Conservation (phyloP, 1,140 invertebrate species). For the Ridgeia piscesae region DNA sequence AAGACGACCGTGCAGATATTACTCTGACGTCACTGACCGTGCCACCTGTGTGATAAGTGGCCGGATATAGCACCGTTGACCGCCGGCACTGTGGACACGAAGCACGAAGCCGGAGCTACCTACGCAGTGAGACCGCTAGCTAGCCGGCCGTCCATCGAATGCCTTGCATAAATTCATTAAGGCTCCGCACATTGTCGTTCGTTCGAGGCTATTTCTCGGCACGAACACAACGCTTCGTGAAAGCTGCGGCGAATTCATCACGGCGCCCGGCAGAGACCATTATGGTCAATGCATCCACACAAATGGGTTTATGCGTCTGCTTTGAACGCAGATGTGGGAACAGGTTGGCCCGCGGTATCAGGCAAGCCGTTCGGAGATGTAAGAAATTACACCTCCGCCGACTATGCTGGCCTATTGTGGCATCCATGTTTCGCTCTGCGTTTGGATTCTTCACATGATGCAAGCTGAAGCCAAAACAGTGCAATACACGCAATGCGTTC, state of each 20-base stretch:
- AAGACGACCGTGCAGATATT: too few species aligned
- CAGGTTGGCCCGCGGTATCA: background rate
- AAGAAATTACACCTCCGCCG: background rate
- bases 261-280: background rate
- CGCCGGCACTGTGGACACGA: too few species aligned
- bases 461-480: background rate
- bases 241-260: background rate
- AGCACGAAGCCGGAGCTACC: too few species aligned
- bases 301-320: background rate
- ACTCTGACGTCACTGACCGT: too few species aligned
- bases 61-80: too few species aligned
- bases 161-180: constrained; percentile 6
- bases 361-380: background rate
- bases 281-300: background rate
- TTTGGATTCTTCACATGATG: background rate
- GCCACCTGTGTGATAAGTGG: too few species aligned
- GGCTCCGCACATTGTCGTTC: background rate
- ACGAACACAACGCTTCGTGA: background rate
- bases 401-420: background rate
- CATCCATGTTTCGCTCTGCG: background rate
- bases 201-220: background rate
- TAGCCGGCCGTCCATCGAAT: background rate
- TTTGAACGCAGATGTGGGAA: background rate
- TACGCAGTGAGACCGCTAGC: background rate
- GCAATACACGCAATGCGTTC: background rate